Evolutionary conservation across 2,888 invertebrate genomes (phyloP), one percentile per base, ranked within the genome.

Genomic region (Drosophila eohydei): DNA sequence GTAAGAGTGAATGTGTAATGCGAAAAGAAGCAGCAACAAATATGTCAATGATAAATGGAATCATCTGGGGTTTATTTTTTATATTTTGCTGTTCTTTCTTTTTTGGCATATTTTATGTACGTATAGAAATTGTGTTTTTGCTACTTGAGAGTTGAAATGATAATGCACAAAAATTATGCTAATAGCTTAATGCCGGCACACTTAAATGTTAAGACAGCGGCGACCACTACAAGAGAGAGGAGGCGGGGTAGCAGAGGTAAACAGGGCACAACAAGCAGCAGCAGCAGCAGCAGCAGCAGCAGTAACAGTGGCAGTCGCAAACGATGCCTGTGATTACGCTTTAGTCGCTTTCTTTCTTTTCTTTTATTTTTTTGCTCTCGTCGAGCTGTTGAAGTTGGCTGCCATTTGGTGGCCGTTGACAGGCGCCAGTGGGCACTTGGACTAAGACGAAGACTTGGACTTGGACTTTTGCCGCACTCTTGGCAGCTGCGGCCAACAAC

Each of bases 101-200:
- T 56, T 36, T 38, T 5, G 40, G 14, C n/a, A 30, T 30, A 1
- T 26, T 21, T 51, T 51, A 40, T 43, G 21, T 62, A 8, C 16
- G 43, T 36, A 4, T 56, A 48, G 67, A 55, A 68, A 68, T 58
- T 63, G 63, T 64, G 57, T 61, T 63, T 60, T 64, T 50, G 36
- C 43, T 43, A 7, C 41, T 64, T 32, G 28, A 21, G 41, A 59
- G 51, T 58, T 58, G 61, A 78, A 83, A 83, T 83, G 78, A 80
- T 85, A 83, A 85, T 84, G 88, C 71, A 84, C 73, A 81, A 74
- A 84, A 84, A 84, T 84, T 87, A 84, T 87, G 83, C 88, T 87
- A 87, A 84, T 84, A 81, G 82, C 83, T 84, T 87, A 87, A 84
- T 84, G 80, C 78, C 78, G 75, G 80, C 71, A 74, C 82, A 84